These are phyloP conservation scores for Corythaixoides concolor DNA, from an alignment of 2,113 vertebrate genomes.

Conservation along the genomic window DNA sequence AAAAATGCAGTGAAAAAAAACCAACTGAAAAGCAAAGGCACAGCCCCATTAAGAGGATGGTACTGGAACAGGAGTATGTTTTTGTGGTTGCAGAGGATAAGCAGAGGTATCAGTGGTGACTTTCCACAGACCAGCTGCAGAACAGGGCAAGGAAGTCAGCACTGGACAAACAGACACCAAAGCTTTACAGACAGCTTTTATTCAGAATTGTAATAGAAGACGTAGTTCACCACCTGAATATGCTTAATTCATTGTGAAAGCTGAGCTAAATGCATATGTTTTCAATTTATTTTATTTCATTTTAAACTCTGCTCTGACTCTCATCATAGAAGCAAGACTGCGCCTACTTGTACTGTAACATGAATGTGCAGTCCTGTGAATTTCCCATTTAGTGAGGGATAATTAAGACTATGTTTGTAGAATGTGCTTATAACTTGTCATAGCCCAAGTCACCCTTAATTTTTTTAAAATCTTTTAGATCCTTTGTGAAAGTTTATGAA, in stretches of 20 bases:
- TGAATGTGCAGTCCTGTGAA: background rate
- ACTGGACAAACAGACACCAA: background rate
- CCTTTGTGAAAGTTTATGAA: background rate
- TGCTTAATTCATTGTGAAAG: constrained; percentile 12
- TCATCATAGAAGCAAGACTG: background rate
- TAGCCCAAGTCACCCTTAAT: background rate
- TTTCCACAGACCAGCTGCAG: background rate
- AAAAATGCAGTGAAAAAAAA: background rate
- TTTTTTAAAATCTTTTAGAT: background rate
- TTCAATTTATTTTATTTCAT: background rate
- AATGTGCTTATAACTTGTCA: background rate
- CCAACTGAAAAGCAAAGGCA: background rate
- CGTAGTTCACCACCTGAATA: background rate
- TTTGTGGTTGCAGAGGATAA: background rate
- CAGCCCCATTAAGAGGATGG: background rate
- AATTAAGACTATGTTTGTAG: background rate
- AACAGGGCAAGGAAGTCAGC: background rate
- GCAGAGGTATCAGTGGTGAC: background rate
- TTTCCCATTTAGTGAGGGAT: background rate
- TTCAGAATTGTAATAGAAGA: background rate
- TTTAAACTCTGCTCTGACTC: background rate
- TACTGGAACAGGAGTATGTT: background rate
- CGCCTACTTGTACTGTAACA: background rate
- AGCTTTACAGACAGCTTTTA: background rate
- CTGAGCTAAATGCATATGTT: background rate